These are phyloP conservation scores for Cygnus buccinator DNA, from an alignment of 2,113 vertebrate species.

Conservation along the genomic window DNA sequence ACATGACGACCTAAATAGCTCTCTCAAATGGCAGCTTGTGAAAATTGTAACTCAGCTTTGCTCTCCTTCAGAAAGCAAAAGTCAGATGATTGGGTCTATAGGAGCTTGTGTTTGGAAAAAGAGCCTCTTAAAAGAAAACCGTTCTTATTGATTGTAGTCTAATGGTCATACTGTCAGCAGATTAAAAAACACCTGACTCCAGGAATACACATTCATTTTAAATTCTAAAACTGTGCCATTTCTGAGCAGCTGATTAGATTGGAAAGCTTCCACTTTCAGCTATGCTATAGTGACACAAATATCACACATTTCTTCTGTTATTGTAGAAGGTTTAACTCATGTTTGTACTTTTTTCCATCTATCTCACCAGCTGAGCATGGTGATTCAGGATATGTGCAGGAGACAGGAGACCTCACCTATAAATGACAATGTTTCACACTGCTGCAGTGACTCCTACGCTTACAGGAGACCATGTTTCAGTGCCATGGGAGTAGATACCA, in stretches of 20 bases:
- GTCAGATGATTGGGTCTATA: rapidly evolving
- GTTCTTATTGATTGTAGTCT: not conserved
- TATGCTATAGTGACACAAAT: not conserved
- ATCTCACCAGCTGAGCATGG: slow-evolving; percentile 64
- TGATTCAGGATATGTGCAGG: slow-evolving; percentile 72
- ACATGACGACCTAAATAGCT: not conserved
- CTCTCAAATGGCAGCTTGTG: not conserved
- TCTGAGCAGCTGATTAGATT: not conserved
- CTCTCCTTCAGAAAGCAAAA: not conserved
- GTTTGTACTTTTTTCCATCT: not conserved
- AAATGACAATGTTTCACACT: slow-evolving; percentile 66
- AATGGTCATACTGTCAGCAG: not conserved
- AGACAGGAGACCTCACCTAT: slow-evolving; percentile 57
- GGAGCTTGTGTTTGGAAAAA: not conserved
- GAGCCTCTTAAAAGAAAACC: not conserved
- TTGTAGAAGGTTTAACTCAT: not conserved
- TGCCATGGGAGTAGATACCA: slow-evolving; percentile 61
- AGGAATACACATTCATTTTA: not conserved
- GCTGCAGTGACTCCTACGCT: slow-evolving; percentile 71
- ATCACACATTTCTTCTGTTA: not conserved
- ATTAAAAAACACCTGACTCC: not conserved
- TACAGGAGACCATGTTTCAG: slow-evolving; percentile 72
- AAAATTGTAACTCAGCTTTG: not conserved
- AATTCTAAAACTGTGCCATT: not conserved
- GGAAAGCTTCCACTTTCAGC: not conserved